Conservation (phyloP, 2,888 invertebrate species). For the Frankliniella fusca region DNA sequence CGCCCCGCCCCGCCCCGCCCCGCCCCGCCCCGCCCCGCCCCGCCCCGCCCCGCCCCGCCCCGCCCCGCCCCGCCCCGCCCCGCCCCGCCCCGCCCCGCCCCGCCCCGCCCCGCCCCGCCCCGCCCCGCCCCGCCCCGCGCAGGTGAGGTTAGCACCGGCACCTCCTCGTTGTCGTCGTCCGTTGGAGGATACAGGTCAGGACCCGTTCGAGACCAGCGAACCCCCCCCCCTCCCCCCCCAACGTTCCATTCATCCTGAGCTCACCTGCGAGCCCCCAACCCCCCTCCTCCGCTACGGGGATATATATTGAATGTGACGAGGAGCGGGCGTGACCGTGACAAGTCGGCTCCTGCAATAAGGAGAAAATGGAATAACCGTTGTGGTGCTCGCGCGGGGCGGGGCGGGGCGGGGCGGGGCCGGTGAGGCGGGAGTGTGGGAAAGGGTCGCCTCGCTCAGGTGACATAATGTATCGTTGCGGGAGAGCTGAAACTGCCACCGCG, state of each 20-base stretch:
- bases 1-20: background rate
- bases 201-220: background rate
- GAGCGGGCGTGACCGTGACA: background rate
- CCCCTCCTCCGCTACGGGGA: background rate
- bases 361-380: background rate
- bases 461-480: no score
- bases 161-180: no score
- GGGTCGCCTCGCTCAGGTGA: no score
- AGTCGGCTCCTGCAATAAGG: background rate
- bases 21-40: no score
- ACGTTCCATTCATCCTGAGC: background rate
- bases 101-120: background rate
- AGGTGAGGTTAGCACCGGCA: background rate
- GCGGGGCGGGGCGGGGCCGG: background rate
- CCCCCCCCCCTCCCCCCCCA: slow-evolving; percentile 2
- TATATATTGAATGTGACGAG: background rate
- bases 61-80: background rate
- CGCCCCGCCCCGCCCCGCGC: background rate
- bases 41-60: background rate
- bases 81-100: slow-evolving; percentile 19
- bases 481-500: no score
- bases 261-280: background rate
- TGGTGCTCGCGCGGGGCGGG: background rate
- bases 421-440: background rate
- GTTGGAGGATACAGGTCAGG: background rate